phyloP scores from a whole-genome alignment of 1,140 invertebrate genomes.

The Ylistrum balloti region DNA sequence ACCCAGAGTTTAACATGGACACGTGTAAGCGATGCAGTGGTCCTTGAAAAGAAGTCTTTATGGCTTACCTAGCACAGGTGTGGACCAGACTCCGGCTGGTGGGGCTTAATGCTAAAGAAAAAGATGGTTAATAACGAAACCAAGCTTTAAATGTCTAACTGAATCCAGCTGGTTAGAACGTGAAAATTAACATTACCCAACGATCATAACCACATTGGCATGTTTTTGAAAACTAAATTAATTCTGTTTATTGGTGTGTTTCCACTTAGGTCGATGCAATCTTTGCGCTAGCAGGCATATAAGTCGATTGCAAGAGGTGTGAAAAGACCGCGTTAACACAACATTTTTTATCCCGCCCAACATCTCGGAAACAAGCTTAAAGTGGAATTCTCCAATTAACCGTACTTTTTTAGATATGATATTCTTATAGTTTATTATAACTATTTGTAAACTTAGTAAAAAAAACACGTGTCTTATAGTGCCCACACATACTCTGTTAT shows the following conservation, averaged over 20 bases:
- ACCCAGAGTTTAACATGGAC: not conserved
- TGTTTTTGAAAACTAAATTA: constrained; percentile 36
- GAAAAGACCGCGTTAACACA: not conserved
- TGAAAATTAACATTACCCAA: not conserved
- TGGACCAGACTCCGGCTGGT: not conserved
- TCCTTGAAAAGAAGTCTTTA: not conserved
- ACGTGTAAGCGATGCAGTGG: not conserved
- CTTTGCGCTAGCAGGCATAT: not conserved
- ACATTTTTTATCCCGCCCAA: not conserved
- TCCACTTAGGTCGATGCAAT: not conserved
- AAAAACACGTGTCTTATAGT: not conserved
- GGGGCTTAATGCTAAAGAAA: not conserved
- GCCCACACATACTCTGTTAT: not conserved
- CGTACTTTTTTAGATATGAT: not conserved
- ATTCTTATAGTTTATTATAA: not conserved
- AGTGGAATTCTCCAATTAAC: constrained; percentile 17
- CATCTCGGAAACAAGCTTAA: not conserved
- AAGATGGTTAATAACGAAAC: constrained; percentile 2
- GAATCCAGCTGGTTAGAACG: not conserved
- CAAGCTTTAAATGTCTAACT: not conserved
- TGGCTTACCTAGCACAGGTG: not conserved
- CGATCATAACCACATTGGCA: constrained; percentile 24
- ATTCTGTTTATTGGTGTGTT: constrained; percentile 2
- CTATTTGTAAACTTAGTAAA: not conserved
- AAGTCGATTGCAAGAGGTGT: not conserved